Conservation (phyloP, 1,140 invertebrate genomes). For the Subanguina moxae region DNA sequence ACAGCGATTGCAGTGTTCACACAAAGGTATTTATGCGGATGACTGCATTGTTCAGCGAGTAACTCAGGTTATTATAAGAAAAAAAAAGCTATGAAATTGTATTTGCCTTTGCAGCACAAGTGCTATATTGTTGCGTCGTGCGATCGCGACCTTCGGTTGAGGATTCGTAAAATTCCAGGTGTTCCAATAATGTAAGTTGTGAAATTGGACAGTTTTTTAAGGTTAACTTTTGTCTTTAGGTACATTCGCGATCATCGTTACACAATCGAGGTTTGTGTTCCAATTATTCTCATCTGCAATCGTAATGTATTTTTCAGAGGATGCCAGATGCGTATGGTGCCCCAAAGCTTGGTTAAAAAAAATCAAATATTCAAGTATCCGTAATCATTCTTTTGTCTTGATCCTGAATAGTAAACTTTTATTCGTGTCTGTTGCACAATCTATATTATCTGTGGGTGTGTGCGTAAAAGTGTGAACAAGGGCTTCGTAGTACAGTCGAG, state of each 20-base stretch:
- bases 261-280: conserved; percentile 71
- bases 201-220: conserved; percentile 62
- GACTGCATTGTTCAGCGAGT: conserved; percentile 94
- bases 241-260: conserved; percentile 75
- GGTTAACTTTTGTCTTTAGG: conserved; percentile 4
- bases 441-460: too few species aligned
- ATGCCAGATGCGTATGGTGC: conserved; percentile 70
- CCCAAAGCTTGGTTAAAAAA: conserved; percentile 36
- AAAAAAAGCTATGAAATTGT: background rate
- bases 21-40: conserved; percentile 98
- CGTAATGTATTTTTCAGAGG: conserved; percentile 60
- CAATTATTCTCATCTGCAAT: too few species aligned
- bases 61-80: conserved; percentile 67
- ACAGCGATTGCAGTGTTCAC: conserved; percentile 83
- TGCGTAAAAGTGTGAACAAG: too few species aligned
- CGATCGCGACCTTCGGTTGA: conserved; percentile 90
- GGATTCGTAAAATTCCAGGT: conserved; percentile 95
- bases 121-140: conserved; percentile 99
- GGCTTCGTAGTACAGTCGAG: too few species aligned
- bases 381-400: too few species aligned
- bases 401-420: too few species aligned
- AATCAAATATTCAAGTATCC: background rate
- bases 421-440: too few species aligned
- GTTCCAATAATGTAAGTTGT: conserved; percentile 82
- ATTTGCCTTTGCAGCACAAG: conserved; percentile 77